These are phyloP conservation scores for Psilopogon haemacephalus DNA, from an alignment of 2,113 vertebrate genomes.

Conservation along the genomic window DNA sequence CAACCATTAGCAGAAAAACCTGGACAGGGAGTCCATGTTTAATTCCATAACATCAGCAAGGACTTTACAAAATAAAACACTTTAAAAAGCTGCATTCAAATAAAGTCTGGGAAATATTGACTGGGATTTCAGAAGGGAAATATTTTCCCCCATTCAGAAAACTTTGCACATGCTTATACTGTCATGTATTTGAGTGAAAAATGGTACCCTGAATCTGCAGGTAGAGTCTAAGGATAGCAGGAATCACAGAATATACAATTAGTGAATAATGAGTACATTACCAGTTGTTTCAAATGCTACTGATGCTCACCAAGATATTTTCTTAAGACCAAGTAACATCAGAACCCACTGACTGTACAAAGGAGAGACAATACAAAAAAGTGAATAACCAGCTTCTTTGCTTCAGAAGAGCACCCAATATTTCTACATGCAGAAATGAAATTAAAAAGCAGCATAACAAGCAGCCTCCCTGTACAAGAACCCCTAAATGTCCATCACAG, in stretches of 20 bases:
- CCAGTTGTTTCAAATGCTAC: not conserved
- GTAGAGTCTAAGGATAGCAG: not conserved
- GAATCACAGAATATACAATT: not conserved
- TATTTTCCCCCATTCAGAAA: not conserved
- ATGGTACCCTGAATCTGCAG: not conserved
- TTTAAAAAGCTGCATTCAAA: not conserved
- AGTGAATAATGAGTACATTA: not conserved
- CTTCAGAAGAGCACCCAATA: not conserved
- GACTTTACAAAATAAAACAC: not conserved
- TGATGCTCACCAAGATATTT: not conserved
- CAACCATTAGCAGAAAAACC: not conserved
- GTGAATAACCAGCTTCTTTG: not conserved
- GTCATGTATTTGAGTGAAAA: not conserved
- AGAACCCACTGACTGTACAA: rapidly evolving
- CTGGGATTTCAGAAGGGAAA: not conserved
- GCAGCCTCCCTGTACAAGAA: not conserved
- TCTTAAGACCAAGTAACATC: not conserved
- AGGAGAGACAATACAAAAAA: not conserved
- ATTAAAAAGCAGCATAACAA: not conserved
- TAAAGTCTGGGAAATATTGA: not conserved
- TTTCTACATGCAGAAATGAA: rapidly evolving
- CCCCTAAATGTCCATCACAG: not conserved
- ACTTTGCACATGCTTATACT: not conserved
- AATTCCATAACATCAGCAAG: not conserved
- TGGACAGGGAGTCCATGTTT: rapidly evolving